Base-by-base conservation (phyloP, 1,140 invertebrate genomes). In the Procambarus virginalis region DNA sequence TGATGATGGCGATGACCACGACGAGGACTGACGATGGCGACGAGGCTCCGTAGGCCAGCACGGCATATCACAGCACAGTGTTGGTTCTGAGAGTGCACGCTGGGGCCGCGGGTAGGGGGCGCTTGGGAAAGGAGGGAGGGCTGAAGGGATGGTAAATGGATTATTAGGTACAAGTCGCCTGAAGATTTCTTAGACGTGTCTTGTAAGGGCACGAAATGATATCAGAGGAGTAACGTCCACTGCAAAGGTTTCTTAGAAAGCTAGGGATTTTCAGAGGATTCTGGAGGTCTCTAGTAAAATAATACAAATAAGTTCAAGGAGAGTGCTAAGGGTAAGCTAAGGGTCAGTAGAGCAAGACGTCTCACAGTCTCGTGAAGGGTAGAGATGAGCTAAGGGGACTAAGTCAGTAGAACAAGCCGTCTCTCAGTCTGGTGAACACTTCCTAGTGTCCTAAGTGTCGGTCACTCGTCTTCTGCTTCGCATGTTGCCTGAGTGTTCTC, bases 61-160 rank as follows among this genome's bases (percentile, higher is more conserved):
- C 88, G 88, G 88, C 88, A 84, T 89, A 89, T 89, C 88, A 89
- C 88, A 89, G 88, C 88, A 89, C 88, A 89, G 88, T 89, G 88
- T 84, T 89, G 88, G 88, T 89, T 89, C 81, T 84, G 81, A 84
- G 73, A 64, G 88, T 45, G 87, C 73, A 77, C 60, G 73, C 64
- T 55, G 78, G 82, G 81, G 81, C 88, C 88, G 81, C 88, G 75
- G 75, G 75, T 46, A 60, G 49, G 55, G 81, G 88, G 58, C 49
- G 34, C 17, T 45, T 22, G 79, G 68, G 80, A 60, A 34, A 45
- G 20, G 8, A 22, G 58, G 58, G 64, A 58, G 84, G 58, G 22
- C 6, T 9, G 4, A n/a, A 58, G 17, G 51, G n/a, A 10, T 22
- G 51, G 9, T 22, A 5, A 17, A 68, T 34, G 34, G 34, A 34